Evolutionary conservation across 92 coral and sea anemone species (phyloP).

Genomic region (Porites cylindrica): DNA sequence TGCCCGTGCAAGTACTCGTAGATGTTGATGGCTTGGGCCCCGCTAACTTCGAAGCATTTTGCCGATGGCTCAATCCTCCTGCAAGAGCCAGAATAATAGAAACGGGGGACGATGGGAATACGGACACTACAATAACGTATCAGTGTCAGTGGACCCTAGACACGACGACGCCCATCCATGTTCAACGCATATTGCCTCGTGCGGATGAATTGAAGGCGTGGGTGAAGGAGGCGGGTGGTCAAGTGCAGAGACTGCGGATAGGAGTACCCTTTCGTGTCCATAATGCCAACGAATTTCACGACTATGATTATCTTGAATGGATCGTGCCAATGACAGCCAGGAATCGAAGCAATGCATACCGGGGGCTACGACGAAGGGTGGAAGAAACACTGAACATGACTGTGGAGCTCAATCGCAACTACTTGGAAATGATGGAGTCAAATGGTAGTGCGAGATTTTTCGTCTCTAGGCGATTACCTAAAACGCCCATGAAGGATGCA

Average conservation of each 20-base stretch:
- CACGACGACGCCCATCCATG: neutral
- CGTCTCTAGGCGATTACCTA: neutral
- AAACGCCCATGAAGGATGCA: neutral
- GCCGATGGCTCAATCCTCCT: neutral
- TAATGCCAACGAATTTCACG: neutral
- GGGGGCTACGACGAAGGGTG: neutral
- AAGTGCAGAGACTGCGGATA: neutral
- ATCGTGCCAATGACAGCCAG: neutral
- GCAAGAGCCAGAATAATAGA: neutral
- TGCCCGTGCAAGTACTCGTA: neutral
- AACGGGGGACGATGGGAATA: neutral
- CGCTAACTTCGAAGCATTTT: neutral
- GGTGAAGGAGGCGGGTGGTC: neutral
- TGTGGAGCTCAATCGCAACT: neutral
- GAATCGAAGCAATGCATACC: neutral
- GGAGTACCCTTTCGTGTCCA: neutral
- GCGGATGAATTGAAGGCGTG: neutral
- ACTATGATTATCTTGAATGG: neutral
- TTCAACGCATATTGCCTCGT: neutral
- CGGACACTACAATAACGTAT: neutral
- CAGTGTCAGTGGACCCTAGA: neutral
- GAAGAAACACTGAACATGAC: neutral
- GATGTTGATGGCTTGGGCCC: neutral
- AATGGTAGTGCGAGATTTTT: neutral
- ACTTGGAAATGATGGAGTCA: neutral